Percentiles rank a stretch among this genome's conserved stretches.
Conservation (phyloP, 2,113 vertebrate genomes). For the Catagonus wagneri region DNA sequence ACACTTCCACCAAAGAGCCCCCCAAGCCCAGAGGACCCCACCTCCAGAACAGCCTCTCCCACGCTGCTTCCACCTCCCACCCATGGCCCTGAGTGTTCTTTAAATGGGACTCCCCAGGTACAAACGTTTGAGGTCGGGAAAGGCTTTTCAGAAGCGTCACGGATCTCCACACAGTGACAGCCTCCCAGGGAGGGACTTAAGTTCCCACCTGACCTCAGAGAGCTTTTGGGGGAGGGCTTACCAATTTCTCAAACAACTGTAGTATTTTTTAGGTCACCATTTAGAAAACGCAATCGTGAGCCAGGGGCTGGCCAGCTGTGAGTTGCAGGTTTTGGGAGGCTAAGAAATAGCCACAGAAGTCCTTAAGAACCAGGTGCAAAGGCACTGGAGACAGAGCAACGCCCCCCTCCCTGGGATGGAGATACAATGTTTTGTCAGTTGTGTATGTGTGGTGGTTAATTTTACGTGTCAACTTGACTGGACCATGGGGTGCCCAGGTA, state of each 20-base stretch:
- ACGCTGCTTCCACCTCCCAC: background rate
- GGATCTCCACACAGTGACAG: accelerated
- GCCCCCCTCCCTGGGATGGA: background rate
- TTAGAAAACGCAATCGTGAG: background rate
- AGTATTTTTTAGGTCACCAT: background rate
- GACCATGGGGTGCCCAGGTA: background rate
- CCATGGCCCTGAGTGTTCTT: accelerated
- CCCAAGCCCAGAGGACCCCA: background rate
- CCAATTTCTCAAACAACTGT: accelerated
- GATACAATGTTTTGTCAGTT: accelerated
- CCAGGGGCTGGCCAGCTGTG: background rate
- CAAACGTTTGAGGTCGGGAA: background rate
- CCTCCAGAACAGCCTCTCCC: background rate
- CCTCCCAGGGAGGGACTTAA: background rate
- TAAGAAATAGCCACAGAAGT: background rate
- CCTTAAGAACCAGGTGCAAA: background rate
- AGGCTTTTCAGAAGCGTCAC: background rate
- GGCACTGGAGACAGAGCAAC: background rate
- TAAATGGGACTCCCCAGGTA: background rate
- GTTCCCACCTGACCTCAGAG: background rate
- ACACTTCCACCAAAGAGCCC: background rate
- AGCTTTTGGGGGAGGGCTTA: accelerated
- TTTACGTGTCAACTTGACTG: background rate
- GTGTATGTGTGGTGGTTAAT: background rate
- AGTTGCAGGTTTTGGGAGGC: background rate